Percentiles rank a stretch among this genome's conserved stretches.
phyloP scores from a whole-genome alignment of 2,113 vertebrate species.

The Falcunculus frontatus region DNA sequence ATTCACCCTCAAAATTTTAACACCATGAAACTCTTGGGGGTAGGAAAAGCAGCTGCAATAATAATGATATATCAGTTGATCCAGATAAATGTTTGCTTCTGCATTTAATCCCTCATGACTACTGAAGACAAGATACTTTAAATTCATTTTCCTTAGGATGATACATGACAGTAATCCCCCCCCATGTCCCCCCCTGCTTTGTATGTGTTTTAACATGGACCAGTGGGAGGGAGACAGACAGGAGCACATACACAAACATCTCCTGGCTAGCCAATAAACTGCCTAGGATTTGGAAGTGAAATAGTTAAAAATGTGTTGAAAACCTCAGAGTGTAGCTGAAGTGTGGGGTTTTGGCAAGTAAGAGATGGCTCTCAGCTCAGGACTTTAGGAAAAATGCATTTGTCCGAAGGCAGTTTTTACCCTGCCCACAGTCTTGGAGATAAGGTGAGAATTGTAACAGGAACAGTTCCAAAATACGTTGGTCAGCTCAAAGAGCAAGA shows the following conservation, averaged over 20 bases:
- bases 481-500: neutral
- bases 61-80: neutral
- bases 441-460: neutral
- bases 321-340: neutral
- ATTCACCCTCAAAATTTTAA: neutral
- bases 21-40: neutral
- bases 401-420: neutral
- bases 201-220: neutral
- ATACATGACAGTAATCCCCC: neutral
- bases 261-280: neutral
- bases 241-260: neutral
- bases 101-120: neutral
- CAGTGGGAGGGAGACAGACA: neutral
- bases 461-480: neutral
- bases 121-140: neutral
- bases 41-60: neutral
- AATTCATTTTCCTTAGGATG: neutral
- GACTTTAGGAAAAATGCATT: neutral
- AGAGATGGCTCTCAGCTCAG: neutral
- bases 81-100: neutral
- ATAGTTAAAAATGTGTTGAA: neutral
- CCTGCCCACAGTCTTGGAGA: neutral
- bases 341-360: neutral
- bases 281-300: neutral
- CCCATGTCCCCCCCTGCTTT: neutral